Evolutionary conservation across 1,140 invertebrate genomes (phyloP).

Genomic region (Eumeta japonica): DNA sequence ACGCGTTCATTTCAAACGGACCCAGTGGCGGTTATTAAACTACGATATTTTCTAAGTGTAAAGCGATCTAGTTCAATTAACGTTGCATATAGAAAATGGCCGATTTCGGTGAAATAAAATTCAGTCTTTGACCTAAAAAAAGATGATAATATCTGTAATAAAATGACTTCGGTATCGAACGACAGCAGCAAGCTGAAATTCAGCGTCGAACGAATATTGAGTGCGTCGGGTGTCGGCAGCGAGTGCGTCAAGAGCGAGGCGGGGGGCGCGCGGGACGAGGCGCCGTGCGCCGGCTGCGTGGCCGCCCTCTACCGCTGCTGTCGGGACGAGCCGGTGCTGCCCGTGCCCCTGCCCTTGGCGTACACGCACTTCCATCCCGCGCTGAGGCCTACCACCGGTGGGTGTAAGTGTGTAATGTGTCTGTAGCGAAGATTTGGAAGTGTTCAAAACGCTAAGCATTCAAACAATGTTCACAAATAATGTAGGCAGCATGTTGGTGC

Average conservation of each 20-base stretch:
- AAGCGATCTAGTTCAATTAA: no score
- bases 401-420: no score
- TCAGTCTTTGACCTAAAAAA: no score
- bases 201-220: slow-evolving; percentile 48
- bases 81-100: no score
- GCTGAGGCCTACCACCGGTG: slow-evolving; percentile 40
- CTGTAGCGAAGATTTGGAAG: no score
- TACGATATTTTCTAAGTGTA: slow-evolving; percentile 17
- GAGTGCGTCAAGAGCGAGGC: slow-evolving; percentile 19
- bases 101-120: no score
- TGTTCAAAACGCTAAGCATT: no score
- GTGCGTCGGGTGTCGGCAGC: slow-evolving; percentile 21
- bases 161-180: slow-evolving; percentile 43
- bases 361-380: slow-evolving; percentile 47
- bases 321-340: slow-evolving; percentile 39
- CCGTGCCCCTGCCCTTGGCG: slow-evolving; percentile 32
- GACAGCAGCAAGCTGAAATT: slow-evolving; percentile 45
- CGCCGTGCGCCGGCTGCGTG: slow-evolving; percentile 44
- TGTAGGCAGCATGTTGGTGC: no score
- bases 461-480: no score
- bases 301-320: slow-evolving; percentile 46
- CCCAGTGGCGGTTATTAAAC: slow-evolving; percentile 18
- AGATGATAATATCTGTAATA: no score
- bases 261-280: slow-evolving; percentile 22
- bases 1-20: no score